phyloP scores from a whole-genome alignment of 1,140 invertebrate species.

The Bombus superbus region DNA sequence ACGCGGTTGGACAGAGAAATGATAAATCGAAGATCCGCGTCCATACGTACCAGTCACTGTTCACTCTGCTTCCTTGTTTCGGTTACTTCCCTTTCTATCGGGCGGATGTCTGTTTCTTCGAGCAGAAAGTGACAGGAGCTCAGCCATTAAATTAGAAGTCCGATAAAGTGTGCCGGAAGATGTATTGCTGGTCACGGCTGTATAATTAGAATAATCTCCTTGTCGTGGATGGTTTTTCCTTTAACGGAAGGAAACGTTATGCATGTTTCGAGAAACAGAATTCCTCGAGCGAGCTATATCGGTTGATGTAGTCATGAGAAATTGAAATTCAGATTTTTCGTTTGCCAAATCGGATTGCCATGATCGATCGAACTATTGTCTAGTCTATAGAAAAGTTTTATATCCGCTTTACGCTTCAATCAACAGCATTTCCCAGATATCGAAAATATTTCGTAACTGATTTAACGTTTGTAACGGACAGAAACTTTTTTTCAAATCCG shows the following conservation, averaged over 20 bases:
- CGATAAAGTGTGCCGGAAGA: slow-evolving; percentile 41
- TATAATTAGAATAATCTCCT: slow-evolving; percentile 39
- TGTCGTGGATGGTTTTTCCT: slow-evolving; percentile 14
- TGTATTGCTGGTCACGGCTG: background rate
- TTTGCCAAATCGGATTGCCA: background rate
- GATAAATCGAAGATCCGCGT: slow-evolving; percentile 48
- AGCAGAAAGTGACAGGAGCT: slow-evolving; percentile 55
- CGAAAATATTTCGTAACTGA: too few species aligned
- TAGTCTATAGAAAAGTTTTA: background rate
- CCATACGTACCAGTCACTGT: slow-evolving; percentile 53
- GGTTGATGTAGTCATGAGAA: background rate
- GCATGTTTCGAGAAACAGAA: background rate
- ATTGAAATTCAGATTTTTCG: background rate
- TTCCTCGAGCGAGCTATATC: background rate
- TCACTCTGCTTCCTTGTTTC: slow-evolving; percentile 44
- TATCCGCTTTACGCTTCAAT: too few species aligned
- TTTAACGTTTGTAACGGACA: background rate
- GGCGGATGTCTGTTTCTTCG: slow-evolving; percentile 45
- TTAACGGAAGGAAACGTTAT: background rate
- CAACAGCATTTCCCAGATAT: too few species aligned
- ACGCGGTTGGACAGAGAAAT: background rate
- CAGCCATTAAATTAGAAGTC: slow-evolving; percentile 45
- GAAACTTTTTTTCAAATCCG: background rate
- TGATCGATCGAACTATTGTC: background rate
- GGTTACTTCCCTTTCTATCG: slow-evolving; percentile 43